Conservation (phyloP, 2,113 vertebrate genomes). For the Colistium nudipinnis region DNA sequence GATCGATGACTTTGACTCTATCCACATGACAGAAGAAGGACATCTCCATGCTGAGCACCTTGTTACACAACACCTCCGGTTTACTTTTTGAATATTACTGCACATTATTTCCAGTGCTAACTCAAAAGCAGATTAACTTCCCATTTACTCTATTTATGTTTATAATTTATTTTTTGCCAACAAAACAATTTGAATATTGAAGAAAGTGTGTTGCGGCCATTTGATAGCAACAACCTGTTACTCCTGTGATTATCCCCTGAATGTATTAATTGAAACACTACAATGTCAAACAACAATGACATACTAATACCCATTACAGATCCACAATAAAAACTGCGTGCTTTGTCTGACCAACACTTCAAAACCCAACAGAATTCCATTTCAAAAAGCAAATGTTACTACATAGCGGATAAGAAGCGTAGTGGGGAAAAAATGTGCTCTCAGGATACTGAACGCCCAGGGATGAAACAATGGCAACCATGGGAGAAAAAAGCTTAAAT, state of each 20-base stretch:
- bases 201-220: not conserved
- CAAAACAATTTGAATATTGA: not conserved
- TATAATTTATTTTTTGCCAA: too few relatives aligned
- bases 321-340: not conserved
- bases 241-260: not conserved
- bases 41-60: not conserved
- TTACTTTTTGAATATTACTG: not conserved
- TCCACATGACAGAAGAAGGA: constrained; percentile 50
- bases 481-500: not conserved
- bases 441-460: constrained; percentile 31
- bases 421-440: constrained; percentile 41
- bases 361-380: not conserved
- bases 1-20: constrained; percentile 63
- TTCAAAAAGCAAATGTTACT: not conserved
- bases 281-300: not conserved
- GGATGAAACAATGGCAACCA: constrained; percentile 25
- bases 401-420: constrained; percentile 36
- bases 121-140: not conserved
- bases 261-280: not conserved
- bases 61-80: not conserved
- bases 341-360: not conserved
- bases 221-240: too few relatives aligned
- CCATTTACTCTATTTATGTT: not conserved
- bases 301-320: too few relatives aligned
- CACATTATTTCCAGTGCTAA: not conserved